phyloP scores from a whole-genome alignment of 2,797 vertebrate species.

The Sebastiscus tertius region DNA sequence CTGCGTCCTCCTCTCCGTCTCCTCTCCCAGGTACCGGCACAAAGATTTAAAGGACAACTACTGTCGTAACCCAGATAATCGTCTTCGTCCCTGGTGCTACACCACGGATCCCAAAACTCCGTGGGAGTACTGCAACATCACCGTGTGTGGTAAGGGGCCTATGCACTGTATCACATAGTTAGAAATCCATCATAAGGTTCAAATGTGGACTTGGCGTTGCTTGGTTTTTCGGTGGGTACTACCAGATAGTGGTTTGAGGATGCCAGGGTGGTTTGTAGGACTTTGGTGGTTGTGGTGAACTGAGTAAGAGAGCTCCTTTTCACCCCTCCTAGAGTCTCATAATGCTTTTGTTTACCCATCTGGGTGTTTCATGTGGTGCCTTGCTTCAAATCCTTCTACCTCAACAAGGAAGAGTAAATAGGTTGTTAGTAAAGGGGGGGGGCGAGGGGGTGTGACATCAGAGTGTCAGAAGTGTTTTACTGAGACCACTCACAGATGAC shows the following conservation, averaged over 20 bases:
- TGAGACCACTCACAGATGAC: conserved; percentile 42
- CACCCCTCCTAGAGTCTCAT: conserved; percentile 38
- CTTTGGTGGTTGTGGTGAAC: conserved; percentile 45
- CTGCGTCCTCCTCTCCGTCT: not conserved
- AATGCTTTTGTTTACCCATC: conserved; percentile 54
- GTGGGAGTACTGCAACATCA: conserved; percentile 98
- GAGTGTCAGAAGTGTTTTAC: conserved; percentile 42
- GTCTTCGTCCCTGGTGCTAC: conserved; percentile 94
- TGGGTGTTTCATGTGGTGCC: conserved; percentile 65
- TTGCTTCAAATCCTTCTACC: conserved; percentile 37
- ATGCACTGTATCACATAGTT: not conserved
- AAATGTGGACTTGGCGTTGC: not conserved
- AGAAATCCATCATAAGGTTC: not conserved
- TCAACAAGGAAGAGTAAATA: conserved; percentile 60
- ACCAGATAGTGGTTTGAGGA: conserved; percentile 35
- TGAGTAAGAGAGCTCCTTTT: conserved; percentile 13
- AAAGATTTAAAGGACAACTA: conserved; percentile 98
- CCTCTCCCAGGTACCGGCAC: conserved; percentile 87
- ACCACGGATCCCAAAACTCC: conserved; percentile 92
- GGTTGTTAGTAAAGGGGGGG: conserved; percentile 44
- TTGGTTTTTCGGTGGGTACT: conserved; percentile 19
- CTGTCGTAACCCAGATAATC: conserved; percentile 96
- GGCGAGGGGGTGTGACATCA: conserved; percentile 25
- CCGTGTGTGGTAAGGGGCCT: conserved; percentile 90
- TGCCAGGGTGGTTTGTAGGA: conserved; percentile 5